These are phyloP conservation scores for Hipposideros armiger DNA, from an alignment of 2,113 vertebrate species.

Conservation along the genomic window DNA sequence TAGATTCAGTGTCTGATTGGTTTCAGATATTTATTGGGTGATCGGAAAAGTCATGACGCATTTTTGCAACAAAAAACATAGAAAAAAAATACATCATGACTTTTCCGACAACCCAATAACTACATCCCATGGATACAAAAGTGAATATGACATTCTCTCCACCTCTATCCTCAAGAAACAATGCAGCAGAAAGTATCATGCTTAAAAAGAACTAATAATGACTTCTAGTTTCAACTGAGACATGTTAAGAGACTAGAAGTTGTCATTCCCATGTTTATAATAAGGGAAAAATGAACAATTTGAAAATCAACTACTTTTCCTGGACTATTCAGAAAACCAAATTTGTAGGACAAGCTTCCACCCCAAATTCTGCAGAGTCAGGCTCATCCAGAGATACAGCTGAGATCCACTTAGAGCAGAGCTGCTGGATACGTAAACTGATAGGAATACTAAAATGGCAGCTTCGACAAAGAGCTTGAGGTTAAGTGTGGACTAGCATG, in stretches of 20 bases:
- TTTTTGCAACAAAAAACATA: too few species aligned
- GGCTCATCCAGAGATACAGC: not conserved
- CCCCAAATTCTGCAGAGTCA: not conserved
- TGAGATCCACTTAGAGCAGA: not conserved
- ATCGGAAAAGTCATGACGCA: too few species aligned
- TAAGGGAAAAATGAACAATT: not conserved
- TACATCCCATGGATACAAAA: not conserved
- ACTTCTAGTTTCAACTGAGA: not conserved
- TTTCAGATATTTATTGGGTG: not conserved
- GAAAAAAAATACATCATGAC: too few species aligned
- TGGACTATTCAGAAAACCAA: not conserved
- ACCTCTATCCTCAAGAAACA: not conserved
- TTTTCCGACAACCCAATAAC: not conserved
- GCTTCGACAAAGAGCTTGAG: not conserved
- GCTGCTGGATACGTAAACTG: not conserved
- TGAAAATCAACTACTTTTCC: not conserved
- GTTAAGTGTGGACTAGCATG: not conserved
- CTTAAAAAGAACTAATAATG: not conserved
- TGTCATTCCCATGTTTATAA: not conserved
- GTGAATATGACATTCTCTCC: not conserved
- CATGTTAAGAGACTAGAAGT: not conserved
- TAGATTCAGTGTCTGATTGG: not conserved
- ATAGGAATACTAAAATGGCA: not conserved
- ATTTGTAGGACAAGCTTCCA: not conserved
- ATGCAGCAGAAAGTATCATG: not conserved